Conservation (phyloP, 2,797 vertebrate genomes). For the Pangasius macronema region DNA sequence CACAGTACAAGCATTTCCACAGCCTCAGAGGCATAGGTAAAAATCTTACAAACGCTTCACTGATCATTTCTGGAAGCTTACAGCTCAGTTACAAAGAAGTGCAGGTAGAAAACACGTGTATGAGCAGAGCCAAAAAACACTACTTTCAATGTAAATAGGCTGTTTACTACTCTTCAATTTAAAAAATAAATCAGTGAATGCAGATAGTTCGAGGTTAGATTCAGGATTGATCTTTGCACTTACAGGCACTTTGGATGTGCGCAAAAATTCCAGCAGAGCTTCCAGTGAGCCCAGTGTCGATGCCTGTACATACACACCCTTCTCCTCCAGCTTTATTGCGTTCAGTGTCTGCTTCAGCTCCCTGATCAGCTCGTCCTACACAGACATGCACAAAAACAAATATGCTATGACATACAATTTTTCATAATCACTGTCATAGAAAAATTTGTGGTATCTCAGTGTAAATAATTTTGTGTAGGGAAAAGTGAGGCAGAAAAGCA, state of each 20-base stretch:
- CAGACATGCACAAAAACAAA: constrained; percentile 11
- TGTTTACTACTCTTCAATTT: background rate
- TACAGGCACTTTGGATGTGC: constrained; percentile 96
- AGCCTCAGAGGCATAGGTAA: background rate
- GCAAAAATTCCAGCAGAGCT: constrained; percentile 94
- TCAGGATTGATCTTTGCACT: constrained; percentile 63
- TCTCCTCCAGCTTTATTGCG: constrained; percentile 96
- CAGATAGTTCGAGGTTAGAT: background rate
- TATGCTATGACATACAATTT: background rate
- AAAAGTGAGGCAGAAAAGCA: background rate
- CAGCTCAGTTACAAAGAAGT: background rate
- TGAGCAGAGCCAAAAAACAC: background rate
- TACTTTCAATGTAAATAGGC: background rate
- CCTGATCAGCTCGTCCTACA: constrained; percentile 89
- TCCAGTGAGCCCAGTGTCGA: constrained; percentile 96
- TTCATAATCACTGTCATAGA: background rate
- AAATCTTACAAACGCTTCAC: background rate
- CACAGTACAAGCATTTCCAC: background rate
- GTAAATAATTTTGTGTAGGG: background rate
- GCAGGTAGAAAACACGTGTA: background rate
- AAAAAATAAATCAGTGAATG: background rate
- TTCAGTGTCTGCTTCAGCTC: constrained; percentile 95
- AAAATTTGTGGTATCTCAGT: background rate
- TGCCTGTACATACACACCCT: constrained; percentile 97
- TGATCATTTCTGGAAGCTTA: background rate